phyloP scores from a whole-genome alignment of 2,888 invertebrate species.

The Odontothrips loti region DNA sequence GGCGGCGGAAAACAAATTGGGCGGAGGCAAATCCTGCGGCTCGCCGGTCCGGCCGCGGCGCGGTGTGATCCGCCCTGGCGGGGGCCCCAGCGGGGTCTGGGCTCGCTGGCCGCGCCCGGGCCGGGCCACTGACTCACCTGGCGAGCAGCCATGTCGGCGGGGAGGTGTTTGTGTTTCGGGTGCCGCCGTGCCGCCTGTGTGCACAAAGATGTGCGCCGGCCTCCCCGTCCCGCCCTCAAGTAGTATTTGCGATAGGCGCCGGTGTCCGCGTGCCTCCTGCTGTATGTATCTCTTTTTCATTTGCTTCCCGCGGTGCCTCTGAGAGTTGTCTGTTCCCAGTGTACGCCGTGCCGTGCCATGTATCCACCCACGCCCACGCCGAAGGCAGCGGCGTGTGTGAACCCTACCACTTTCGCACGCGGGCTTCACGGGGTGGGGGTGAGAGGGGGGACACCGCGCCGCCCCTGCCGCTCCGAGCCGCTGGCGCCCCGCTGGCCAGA shows the following conservation, averaged over 20 bases:
- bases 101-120: not conserved
- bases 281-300: no score
- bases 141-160: not conserved
- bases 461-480: not conserved
- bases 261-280: no score
- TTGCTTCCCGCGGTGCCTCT: no score
- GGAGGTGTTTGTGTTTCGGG: not conserved
- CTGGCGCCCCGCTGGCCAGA: not conserved
- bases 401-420: no score
- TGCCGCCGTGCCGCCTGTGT: not conserved
- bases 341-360: no score
- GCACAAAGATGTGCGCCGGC: not conserved
- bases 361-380: no score
- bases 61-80: no score
- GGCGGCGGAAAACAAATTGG: no score
- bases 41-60: not conserved
- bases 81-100: not conserved
- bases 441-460: no score
- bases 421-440: no score
- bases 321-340: no score
- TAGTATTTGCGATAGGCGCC: not conserved
- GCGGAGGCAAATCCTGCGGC: not conserved
- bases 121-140: not conserved
- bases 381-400: no score
- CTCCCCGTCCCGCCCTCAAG: not conserved